Conservation (phyloP, 2,113 vertebrate genomes). For the Naja naja region DNA sequence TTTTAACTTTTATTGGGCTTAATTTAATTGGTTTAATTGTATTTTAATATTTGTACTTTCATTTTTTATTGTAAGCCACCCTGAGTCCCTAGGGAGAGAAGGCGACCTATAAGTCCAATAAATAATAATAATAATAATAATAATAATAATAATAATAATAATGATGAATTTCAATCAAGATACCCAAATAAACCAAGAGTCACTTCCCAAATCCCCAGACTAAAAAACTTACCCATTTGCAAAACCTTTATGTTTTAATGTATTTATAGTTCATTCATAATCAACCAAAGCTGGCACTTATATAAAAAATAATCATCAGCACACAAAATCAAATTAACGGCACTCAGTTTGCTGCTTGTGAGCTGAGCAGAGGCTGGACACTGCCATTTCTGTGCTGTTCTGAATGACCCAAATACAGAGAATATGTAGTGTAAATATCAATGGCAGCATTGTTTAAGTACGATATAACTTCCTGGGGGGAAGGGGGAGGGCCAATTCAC, state of each 20-base stretch:
- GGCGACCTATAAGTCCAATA: too few relatives aligned
- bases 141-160: too few relatives aligned
- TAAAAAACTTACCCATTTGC: constrained; percentile 28
- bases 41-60: too few relatives aligned
- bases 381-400: constrained; percentile 14
- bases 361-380: constrained; percentile 1
- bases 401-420: neutral
- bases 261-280: constrained; percentile 35
- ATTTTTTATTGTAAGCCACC: too few relatives aligned
- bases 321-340: constrained; percentile 13
- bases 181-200: constrained; percentile 21
- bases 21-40: too few relatives aligned
- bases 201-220: constrained; percentile 16
- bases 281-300: constrained; percentile 9
- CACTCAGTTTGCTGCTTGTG: neutral
- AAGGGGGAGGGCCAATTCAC: neutral
- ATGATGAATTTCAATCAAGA: constrained; percentile 1
- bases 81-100: too few relatives aligned
- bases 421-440: neutral
- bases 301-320: constrained; percentile 9
- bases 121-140: too few relatives aligned
- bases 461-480: constrained; percentile 8
- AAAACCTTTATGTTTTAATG: constrained; percentile 27
- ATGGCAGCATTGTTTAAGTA: neutral
- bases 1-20: too few relatives aligned